Conservation (phyloP, 2,113 vertebrate species). For the Egretta garzetta region DNA sequence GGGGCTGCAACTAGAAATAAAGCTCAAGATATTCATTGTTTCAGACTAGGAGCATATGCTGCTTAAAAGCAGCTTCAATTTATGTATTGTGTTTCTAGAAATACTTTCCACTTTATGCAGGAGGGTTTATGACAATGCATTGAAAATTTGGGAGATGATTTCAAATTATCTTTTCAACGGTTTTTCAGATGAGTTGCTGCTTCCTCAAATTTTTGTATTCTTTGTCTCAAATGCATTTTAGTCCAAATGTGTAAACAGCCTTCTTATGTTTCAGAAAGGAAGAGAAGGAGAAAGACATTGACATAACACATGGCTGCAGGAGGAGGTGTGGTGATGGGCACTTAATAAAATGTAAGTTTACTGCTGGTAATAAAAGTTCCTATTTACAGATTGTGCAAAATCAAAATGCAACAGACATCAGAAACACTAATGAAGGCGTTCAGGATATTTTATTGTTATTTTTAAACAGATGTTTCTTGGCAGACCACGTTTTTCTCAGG, state of each 20-base stretch:
- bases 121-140: neutral
- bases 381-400: neutral
- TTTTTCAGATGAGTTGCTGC: neutral
- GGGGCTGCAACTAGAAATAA: neutral
- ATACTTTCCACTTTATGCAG: neutral
- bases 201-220: neutral
- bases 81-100: neutral
- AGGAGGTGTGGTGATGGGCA: neutral
- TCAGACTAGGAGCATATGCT: neutral
- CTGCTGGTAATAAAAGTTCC: neutral
- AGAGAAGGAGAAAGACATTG: neutral
- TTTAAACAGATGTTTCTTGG: neutral
- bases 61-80: neutral
- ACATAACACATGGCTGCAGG: neutral
- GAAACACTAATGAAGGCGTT: neutral
- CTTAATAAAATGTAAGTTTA: neutral
- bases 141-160: neutral
- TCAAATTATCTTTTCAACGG: neutral
- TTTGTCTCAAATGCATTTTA: neutral
- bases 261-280: neutral
- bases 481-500: neutral
- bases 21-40: neutral
- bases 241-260: neutral
- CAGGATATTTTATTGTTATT: neutral
- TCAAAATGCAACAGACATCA: neutral